Evolutionary conservation across 1,140 invertebrate genomes (phyloP).

Genomic region (Hyles euphorbiae): DNA sequence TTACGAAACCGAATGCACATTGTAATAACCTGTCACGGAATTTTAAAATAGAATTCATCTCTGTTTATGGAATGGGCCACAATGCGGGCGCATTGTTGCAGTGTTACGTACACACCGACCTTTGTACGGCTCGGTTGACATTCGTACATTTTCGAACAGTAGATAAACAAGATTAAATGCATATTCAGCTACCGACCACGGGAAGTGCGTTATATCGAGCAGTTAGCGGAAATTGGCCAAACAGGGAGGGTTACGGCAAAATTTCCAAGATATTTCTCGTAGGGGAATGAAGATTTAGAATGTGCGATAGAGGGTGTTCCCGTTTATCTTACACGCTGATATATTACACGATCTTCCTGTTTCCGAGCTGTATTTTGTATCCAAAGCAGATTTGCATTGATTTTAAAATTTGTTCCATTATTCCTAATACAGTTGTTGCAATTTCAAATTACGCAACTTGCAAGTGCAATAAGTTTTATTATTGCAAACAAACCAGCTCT

Average conservation of each 20-base stretch:
- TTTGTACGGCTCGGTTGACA: constrained; percentile 26
- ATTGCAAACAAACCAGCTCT: too few species aligned
- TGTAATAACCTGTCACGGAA: not conserved
- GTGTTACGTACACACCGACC: constrained; percentile 29
- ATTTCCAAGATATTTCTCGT: constrained; percentile 44
- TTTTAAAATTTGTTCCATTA: too few species aligned
- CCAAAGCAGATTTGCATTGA: too few species aligned
- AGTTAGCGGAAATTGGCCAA: constrained; percentile 44
- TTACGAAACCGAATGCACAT: not conserved
- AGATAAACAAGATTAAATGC: constrained; percentile 51
- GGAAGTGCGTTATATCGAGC: constrained; percentile 20
- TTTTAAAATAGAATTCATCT: constrained; percentile 15
- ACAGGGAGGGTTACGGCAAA: constrained; percentile 40
- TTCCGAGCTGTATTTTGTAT: not conserved
- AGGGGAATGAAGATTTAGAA: constrained; percentile 46
- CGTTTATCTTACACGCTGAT: constrained; percentile 31
- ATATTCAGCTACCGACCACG: constrained; percentile 22
- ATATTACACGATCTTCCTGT: constrained; percentile 11
- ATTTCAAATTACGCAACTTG: too few species aligned
- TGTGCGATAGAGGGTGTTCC: constrained; percentile 31
- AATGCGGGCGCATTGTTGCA: constrained; percentile 38
- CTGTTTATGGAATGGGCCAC: constrained; percentile 10
- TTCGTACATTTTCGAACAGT: constrained; percentile 22
- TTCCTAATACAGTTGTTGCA: too few species aligned
- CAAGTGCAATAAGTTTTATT: too few species aligned